A percentile compares a stretch with the other conserved stretches of the same genome.
These are phyloP conservation scores for Trichopoda pennipes DNA, from an alignment of 2,888 invertebrate species.

Conservation along the genomic window DNA sequence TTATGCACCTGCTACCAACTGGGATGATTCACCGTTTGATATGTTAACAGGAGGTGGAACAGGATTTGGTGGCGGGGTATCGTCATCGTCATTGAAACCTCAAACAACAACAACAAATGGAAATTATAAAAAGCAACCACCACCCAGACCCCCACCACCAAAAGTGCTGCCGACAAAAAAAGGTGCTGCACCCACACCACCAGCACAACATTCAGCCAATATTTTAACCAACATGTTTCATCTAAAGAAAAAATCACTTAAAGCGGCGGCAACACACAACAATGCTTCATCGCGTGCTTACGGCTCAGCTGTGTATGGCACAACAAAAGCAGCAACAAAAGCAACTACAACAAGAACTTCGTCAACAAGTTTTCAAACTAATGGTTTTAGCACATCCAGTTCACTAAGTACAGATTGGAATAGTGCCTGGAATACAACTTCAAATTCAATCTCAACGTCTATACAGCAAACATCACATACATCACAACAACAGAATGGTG, in stretches of 20 bases:
- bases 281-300: slow-evolving; percentile 73
- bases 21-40: slow-evolving; percentile 79
- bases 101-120: slow-evolving; percentile 59
- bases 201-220: slow-evolving; percentile 74
- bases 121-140: slow-evolving; percentile 77
- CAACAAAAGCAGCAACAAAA: slow-evolving; percentile 27
- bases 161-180: slow-evolving; percentile 74
- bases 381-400: slow-evolving; percentile 21
- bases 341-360: slow-evolving; percentile 41
- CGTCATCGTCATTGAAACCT: slow-evolving; percentile 4
- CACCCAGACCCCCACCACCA: slow-evolving; percentile 80
- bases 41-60: slow-evolving; percentile 53
- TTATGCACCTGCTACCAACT: slow-evolving; percentile 79
- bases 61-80: slow-evolving; percentile 33
- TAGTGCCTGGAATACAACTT: slow-evolving; percentile 74
- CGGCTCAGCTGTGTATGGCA: slow-evolving; percentile 75
- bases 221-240: slow-evolving; percentile 79
- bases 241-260: slow-evolving; percentile 77
- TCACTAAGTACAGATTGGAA: slow-evolving; percentile 72
- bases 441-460: slow-evolving; percentile 16
- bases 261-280: slow-evolving; percentile 69
- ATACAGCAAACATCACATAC: slow-evolving; percentile 62
- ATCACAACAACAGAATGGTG: slow-evolving; percentile 57
- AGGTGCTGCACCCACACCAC: slow-evolving; percentile 69
- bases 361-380: slow-evolving; percentile 35